Base-by-base conservation (phyloP, 2,888 invertebrate species). In the Eupithecia tripunctaria region DNA sequence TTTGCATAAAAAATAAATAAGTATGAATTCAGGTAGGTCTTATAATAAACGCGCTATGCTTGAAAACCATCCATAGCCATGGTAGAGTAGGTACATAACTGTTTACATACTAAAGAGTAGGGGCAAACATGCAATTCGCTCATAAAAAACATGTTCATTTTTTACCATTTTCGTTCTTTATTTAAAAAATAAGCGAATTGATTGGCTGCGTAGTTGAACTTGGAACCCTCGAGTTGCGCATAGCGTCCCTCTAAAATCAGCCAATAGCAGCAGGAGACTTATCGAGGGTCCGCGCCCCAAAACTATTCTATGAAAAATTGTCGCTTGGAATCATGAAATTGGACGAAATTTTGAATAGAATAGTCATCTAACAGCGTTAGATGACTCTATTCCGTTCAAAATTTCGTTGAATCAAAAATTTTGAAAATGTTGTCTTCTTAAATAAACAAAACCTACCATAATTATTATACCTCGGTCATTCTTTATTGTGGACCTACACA, bases 121-220 rank as follows among this genome's bases (percentile, higher is more conserved):
- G 89, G 89, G 89, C 82, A 83, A 79, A 81, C 80, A 79, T 73
- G 80, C 68, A 78, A 76, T 71, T 76, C 76, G 74, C 79, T 79
- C 80, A 81, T 89, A 91, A 90, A 89, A 89, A 89, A 87, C 81
- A 79, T 71, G 77, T 81, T 77, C 71, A 71, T 89, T 92, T 94
- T 94, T 94, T 93, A 92, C 83, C 86, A 89, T 88, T 92, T 90
- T 90, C 88, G 85, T 89, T 86, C 89, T 91, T 92, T 93, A 93
- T 93, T 93, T 93, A 93, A 94, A 94, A 93, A 93, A 93, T 90
- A 82, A 86, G 91, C 82, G 89, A 92, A 94, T 94, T 93, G 93
- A 94, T 94, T 94, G 94, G 94, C 89, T 94, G 92, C 92, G 93
- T 91, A 86, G 81, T 81, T 77, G 79, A 71, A 77, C 79, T 76